phyloP scores from a whole-genome alignment of 1,140 invertebrate genomes.

The Polypedilum vanderplanki region DNA sequence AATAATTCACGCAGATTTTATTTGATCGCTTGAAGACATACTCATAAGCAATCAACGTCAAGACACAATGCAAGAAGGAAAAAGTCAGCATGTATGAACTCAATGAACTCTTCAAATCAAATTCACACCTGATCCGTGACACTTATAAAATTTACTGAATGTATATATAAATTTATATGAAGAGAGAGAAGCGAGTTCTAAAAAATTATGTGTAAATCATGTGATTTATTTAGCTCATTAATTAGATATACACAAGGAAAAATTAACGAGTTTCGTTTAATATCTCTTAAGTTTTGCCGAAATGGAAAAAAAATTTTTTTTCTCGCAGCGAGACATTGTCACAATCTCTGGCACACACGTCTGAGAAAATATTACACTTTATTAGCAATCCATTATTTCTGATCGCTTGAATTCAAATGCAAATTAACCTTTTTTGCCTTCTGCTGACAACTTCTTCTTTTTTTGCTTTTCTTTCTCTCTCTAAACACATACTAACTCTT shows the following conservation, averaged over 20 bases:
- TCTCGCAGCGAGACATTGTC: too few species aligned
- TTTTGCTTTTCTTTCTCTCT: neutral
- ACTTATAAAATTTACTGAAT: neutral
- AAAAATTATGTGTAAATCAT: neutral
- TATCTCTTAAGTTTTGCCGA: neutral
- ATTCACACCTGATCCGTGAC: slow-evolving; percentile 10
- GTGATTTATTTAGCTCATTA: neutral
- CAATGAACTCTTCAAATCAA: neutral
- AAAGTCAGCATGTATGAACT: neutral
- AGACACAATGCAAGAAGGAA: neutral
- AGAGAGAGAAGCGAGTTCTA: neutral
- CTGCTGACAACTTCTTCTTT: neutral
- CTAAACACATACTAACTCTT: neutral
- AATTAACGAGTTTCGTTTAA: neutral
- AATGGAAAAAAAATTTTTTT: too few species aligned
- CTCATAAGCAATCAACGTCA: too few species aligned
- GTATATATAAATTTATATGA: neutral
- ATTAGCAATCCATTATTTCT: slow-evolving; percentile 19
- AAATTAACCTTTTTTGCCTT: slow-evolving; percentile 1
- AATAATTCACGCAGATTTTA: too few species aligned
- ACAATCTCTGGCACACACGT: neutral
- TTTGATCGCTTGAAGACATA: too few species aligned
- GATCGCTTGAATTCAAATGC: slow-evolving; percentile 8
- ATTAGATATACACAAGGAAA: neutral
- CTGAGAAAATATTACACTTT: slow-evolving; percentile 7